Percentiles rank a stretch among this genome's conserved stretches.
Evolutionary conservation across 37 sponge, comb jelly and placozoan species (phyloP).

Genomic region (Aplysina aerophoba): DNA sequence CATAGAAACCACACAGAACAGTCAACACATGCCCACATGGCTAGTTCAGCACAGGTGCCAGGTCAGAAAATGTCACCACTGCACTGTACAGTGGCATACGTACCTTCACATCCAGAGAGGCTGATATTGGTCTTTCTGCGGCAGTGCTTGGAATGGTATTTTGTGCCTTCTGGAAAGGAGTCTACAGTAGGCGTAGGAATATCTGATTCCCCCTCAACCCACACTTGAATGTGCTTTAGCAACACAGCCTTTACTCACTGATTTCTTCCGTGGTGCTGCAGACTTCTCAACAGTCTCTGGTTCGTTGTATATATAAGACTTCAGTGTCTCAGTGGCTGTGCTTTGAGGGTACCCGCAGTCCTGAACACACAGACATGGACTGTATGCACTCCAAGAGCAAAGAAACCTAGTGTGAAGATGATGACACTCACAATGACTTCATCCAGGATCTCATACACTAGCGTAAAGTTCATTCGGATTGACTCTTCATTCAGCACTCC

Average conservation of each 20-base stretch:
- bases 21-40: too few relatives aligned
- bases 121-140: conserved; percentile 88
- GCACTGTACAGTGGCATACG: not conserved
- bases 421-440: conserved; percentile 83
- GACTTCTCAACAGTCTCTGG: conserved; percentile 39
- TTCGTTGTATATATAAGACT: conserved; percentile 87
- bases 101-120: conserved; percentile 74
- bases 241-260: too few relatives aligned
- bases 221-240: too few relatives aligned
- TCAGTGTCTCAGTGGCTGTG: conserved; percentile 87
- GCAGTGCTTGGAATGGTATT: conserved; percentile 73
- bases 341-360: conserved; percentile 95
- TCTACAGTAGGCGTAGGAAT: too few relatives aligned
- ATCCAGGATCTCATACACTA: conserved; percentile 91
- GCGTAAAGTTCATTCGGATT: conserved; percentile 87
- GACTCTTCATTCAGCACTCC: conserved; percentile 94
- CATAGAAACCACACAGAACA: not conserved
- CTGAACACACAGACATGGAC: conserved; percentile 86
- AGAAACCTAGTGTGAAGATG: conserved; percentile 50
- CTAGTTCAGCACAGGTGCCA: too few relatives aligned
- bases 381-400: conserved; percentile 87
- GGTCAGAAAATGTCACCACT: not conserved
- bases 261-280: not conserved
- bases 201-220: too few relatives aligned
- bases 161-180: conserved; percentile 15